These are phyloP conservation scores for Prolemur simus DNA, from an alignment of 2,113 vertebrate species.

Conservation along the genomic window DNA sequence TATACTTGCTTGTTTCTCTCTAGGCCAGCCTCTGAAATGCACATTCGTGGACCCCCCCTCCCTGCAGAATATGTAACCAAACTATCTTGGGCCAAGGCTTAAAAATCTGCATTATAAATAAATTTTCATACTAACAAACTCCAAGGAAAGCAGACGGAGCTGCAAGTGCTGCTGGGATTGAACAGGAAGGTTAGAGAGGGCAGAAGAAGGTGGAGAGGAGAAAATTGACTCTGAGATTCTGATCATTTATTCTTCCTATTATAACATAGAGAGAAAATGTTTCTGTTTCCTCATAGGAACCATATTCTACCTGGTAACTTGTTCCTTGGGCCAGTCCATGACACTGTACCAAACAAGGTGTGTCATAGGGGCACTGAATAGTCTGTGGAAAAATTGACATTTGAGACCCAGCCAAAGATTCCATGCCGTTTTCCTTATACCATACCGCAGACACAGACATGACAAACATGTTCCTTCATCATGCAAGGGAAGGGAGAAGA, in stretches of 20 bases:
- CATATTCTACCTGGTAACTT: background rate
- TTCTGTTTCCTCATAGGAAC: background rate
- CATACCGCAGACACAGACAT: background rate
- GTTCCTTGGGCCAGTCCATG: background rate
- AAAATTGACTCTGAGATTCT: background rate
- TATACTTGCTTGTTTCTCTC: background rate
- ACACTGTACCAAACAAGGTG: background rate
- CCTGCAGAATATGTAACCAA: background rate
- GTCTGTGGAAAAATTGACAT: background rate
- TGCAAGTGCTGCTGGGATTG: background rate
- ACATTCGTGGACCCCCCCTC: background rate
- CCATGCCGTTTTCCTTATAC: background rate
- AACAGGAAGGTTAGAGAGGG: background rate
- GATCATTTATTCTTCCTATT: background rate
- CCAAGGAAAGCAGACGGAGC: background rate
- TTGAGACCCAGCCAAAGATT: background rate
- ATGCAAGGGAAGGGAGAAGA: background rate
- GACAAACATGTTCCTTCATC: background rate
- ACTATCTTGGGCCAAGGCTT: background rate
- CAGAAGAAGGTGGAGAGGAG: background rate
- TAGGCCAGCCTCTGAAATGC: background rate
- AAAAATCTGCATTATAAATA: background rate
- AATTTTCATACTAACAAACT: background rate
- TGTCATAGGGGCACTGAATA: background rate
- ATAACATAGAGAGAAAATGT: background rate